Evolutionary conservation across 1,140 invertebrate species (phyloP), one percentile per base, ranked within the genome.

Genomic region (Lethrus apterus): DNA sequence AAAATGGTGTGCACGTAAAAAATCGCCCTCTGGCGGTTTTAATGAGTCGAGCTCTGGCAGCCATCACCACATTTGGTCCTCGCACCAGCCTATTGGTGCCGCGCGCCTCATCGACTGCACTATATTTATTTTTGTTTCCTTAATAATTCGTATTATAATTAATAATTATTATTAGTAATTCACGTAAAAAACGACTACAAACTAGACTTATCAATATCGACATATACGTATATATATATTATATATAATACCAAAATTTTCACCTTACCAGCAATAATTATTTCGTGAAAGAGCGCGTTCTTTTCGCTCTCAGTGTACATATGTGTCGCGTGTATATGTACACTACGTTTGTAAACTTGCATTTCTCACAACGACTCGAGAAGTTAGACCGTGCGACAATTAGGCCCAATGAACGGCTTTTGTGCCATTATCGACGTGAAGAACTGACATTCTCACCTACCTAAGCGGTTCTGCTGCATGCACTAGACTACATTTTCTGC

Each of bases 61-160:
- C 57, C 59, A 62, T 52, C 55, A 34, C n/a, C 32, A 18, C 19
- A 43, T 54, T 64, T 65, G 63, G 63, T 65, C 63, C 63, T 64
- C 63, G 57, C 62, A 65, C 63, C 63, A 65, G 63, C 63, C 62
- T 51, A n/a, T 53, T 42, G 59, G 62, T 60, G 59, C 59, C 53
- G 14, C 55, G 57, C 55, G 58, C 54, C 58, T 60, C 58, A 53
- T 51, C 52, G 52, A 60, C 52, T 58, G 59, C 59, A 58, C 52
- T 20, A 10, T 21, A n/a, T 41, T 47, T 36, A 33, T 17, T 8
- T 33, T 33, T 13, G 15, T 34, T 34, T 17, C n/a, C 18, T 33
- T 33, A 34, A 40, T 54, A 52, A 56, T 56, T 60, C 52, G 48
- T 49, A 59, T 54, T 52, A 29, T 44, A 46, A 29, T 52, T 51